Evolutionary conservation across 2,797 vertebrate genomes (phyloP).

Genomic region (Amniataba percoides): DNA sequence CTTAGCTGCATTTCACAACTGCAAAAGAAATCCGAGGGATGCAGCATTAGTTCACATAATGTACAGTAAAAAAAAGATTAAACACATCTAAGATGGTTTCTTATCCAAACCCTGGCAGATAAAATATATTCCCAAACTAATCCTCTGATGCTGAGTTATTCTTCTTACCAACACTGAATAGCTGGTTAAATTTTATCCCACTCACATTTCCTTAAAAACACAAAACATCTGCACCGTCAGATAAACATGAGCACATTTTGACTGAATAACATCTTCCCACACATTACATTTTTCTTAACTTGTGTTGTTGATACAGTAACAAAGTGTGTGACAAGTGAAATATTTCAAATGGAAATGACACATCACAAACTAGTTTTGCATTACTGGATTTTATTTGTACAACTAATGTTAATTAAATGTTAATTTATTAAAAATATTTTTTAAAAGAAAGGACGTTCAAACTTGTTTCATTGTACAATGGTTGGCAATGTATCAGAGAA

Average conservation of each 20-base stretch:
- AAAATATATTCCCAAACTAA: too few species aligned
- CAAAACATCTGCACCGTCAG: not conserved
- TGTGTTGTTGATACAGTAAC: too few species aligned
- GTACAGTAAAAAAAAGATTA: not conserved
- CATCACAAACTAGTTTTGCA: not conserved
- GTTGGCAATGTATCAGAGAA: constrained; percentile 32
- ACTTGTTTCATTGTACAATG: constrained; percentile 33
- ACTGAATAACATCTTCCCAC: not conserved
- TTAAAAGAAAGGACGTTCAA: constrained; percentile 48
- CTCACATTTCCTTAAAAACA: not conserved
- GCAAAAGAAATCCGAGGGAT: not conserved
- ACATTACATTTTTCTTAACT: not conserved
- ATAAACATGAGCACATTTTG: not conserved
- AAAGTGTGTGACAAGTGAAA: not conserved
- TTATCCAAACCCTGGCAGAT: not conserved
- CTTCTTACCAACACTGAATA: not conserved
- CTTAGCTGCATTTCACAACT: not conserved
- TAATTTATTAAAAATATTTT: constrained; percentile 48
- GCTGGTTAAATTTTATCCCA: not conserved
- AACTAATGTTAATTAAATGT: not conserved
- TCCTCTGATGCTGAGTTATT: not conserved
- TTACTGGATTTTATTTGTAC: constrained; percentile 64
- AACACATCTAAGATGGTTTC: not conserved
- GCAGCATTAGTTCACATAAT: not conserved
- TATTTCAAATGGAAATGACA: constrained; percentile 10